Conservation (phyloP, 2,113 vertebrate species). For the Psilopsiagon aurifrons region DNA sequence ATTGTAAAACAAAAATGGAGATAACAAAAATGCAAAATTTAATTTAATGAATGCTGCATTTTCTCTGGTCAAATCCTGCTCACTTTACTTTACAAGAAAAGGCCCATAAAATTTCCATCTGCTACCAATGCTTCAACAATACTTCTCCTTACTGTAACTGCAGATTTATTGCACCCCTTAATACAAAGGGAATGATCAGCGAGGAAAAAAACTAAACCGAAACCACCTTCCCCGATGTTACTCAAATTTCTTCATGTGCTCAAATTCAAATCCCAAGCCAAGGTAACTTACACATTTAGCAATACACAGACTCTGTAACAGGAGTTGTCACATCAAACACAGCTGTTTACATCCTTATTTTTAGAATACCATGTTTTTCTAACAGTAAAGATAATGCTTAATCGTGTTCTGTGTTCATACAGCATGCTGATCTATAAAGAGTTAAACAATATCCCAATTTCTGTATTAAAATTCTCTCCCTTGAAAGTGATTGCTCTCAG, state of each 20-base stretch:
- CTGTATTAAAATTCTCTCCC: not conserved
- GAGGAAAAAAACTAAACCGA: not conserved
- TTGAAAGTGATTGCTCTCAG: not conserved
- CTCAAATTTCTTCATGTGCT: not conserved
- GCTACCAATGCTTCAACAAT: not conserved
- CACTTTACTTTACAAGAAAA: not conserved
- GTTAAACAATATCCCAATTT: not conserved
- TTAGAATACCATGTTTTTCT: not conserved
- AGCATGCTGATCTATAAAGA: not conserved
- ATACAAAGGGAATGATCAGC: not conserved
- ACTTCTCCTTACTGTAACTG: not conserved
- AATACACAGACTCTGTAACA: not conserved
- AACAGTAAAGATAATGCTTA: not conserved
- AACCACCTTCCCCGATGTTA: not conserved
- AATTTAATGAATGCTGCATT: not conserved
- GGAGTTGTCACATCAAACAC: not conserved
- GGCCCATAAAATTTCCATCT: not conserved
- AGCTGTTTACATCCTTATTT: not conserved
- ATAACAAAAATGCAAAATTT: accelerated
- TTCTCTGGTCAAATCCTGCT: not conserved
- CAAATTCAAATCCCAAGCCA: not conserved
- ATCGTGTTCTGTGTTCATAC: not conserved
- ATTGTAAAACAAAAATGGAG: not conserved
- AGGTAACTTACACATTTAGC: not conserved
- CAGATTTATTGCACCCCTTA: not conserved